Conservation (phyloP, 2,113 vertebrate genomes). For the Tautogolabrus adspersus region DNA sequence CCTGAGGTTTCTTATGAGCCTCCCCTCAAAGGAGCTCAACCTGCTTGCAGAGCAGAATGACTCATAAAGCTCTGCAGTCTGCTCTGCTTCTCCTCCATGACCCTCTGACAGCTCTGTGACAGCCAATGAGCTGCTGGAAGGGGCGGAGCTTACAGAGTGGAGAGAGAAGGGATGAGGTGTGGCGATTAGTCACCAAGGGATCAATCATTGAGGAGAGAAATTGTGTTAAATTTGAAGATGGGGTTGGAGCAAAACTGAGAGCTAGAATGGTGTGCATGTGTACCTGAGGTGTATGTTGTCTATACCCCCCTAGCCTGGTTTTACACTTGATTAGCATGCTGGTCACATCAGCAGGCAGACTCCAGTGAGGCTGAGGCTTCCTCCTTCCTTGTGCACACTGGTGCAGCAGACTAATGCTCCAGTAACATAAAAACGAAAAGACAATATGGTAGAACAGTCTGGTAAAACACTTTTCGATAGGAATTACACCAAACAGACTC, state of each 20-base stretch:
- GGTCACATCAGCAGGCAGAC: slow-evolving; percentile 63
- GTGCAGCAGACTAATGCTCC: slow-evolving; percentile 39
- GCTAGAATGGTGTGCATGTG: slow-evolving; percentile 1
- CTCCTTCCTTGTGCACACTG: slow-evolving; percentile 25
- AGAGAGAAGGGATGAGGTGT: background rate
- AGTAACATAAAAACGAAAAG: slow-evolving; percentile 5
- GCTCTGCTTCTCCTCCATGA: slow-evolving; percentile 44
- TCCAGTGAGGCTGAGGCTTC: slow-evolving; percentile 45
- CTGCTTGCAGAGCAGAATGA: slow-evolving; percentile 54
- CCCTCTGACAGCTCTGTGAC: slow-evolving; percentile 35
- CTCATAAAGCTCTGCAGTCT: slow-evolving; percentile 66
- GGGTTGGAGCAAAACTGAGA: slow-evolving; percentile 15
- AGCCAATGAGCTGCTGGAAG: slow-evolving; percentile 49
- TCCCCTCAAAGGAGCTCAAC: slow-evolving; percentile 4
- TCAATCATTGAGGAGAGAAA: slow-evolving; percentile 28
- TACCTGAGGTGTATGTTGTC: background rate
- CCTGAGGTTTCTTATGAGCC: slow-evolving; percentile 1
- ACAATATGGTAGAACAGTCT: background rate
- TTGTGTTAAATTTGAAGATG: slow-evolving; percentile 23
- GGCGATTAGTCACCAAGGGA: background rate
- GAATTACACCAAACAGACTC: background rate
- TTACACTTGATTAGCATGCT: slow-evolving; percentile 53
- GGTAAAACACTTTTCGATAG: background rate
- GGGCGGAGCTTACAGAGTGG: slow-evolving; percentile 21
- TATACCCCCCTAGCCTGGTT: slow-evolving; percentile 12